Base-by-base conservation (phyloP, 1,140 invertebrate genomes). In the Trichonephila clavipes region DNA sequence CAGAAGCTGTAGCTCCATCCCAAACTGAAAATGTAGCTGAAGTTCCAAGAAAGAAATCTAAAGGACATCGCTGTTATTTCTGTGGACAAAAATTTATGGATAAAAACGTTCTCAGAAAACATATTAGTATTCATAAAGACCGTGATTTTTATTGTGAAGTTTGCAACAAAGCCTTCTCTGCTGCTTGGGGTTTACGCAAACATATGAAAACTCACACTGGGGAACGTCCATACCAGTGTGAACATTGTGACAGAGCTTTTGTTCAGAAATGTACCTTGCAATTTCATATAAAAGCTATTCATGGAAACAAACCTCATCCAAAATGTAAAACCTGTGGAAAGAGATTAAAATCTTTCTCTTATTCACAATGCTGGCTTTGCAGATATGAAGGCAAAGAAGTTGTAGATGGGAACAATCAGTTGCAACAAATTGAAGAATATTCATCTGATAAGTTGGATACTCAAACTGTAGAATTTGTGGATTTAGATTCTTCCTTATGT, bases 201-300 rank as follows among this genome's bases (percentile, higher is more conserved):
- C 93, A 94, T 14, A 91, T 90, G 83, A 90, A 90, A 87, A 90
- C 66, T 51, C 93, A 94, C 44, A 94, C 93, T 44, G 93, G 93
- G 16, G 93, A 94, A 28, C 34, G 83, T 12, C 95, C 95, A 2
- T 95, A 93, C 61, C 93, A 94, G 61, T 95, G 95, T 92, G 96
- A 96, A 34, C 96, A 96, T 89, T 97, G 97, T 96, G 97, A 96
- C 94, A 97, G 97, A 96, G 96, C 97, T 82, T 97, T 98, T 95
- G 97, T 97, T 94, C 97, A 97, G 95, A 97, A 97, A 90, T 97
- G 98, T 94, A 96, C 97, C 91, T 97, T 97, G 96, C 97, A 96
- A 97, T 98, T 97, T 97, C 98, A 95, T 96, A 96, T 98, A 16
- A 91, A 94, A 88, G 82, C 83, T 24, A 85, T 94, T 6, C 93